Percentiles rank a stretch among this genome's conserved stretches.
Conservation (phyloP, 2,888 invertebrate genomes). For the Drymonia ruficornis region DNA sequence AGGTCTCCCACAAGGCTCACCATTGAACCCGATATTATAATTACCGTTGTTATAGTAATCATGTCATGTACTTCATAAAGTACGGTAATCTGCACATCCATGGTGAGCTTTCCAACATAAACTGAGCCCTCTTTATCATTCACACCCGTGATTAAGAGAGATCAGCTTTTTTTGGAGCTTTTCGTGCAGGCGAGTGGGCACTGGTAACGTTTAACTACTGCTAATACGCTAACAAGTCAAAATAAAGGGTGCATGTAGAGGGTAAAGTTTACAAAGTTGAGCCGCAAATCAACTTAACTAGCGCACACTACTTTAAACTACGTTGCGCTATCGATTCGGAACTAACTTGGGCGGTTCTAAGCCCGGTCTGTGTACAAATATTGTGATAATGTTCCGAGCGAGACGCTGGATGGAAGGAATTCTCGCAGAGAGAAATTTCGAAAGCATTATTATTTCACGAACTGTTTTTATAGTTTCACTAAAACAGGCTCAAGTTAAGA, state of each 20-base stretch:
- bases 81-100: too few species aligned
- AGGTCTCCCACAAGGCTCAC: too few species aligned
- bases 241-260: conserved; percentile 32
- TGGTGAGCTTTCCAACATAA: too few species aligned
- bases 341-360: conserved; percentile 29
- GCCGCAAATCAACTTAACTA: conserved; percentile 57
- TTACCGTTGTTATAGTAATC: too few species aligned
- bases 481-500: neutral
- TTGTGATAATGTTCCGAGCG: conserved; percentile 11
- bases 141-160: too few species aligned
- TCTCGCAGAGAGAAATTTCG: neutral
- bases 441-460: neutral
- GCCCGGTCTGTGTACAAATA: conserved; percentile 15
- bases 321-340: conserved; percentile 44
- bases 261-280: conserved; percentile 51
- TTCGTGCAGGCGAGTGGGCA: too few species aligned
- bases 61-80: too few species aligned
- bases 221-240: conserved; percentile 32
- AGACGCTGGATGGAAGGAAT: conserved; percentile 1
- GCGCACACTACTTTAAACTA: conserved; percentile 49
- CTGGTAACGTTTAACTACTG: conserved; percentile 12
- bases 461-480: neutral
- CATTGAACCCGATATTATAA: too few species aligned
- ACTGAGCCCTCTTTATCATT: too few species aligned
- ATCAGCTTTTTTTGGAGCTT: too few species aligned